A percentile compares a stretch with the other conserved stretches of the same genome.
Evolutionary conservation across 2,113 vertebrate genomes (phyloP).

Genomic region (Pyxicephalus adspersus): DNA sequence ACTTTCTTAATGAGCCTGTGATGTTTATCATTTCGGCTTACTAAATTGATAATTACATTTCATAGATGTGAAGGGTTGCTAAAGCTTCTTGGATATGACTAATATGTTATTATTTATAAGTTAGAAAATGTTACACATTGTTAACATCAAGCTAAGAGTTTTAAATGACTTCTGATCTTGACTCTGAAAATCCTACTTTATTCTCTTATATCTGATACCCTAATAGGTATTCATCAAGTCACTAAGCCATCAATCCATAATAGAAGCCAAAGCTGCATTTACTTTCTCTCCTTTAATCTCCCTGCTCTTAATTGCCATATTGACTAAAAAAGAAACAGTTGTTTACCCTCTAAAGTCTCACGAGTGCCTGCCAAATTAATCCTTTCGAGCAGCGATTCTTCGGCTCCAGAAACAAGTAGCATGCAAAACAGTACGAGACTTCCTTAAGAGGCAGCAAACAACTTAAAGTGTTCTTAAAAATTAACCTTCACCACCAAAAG

Average conservation of each 20-base stretch:
- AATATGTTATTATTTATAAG: slow-evolving; percentile 31
- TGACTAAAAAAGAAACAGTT: slow-evolving; percentile 79
- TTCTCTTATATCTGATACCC: slow-evolving; percentile 57
- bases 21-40: slow-evolving; percentile 7
- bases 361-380: slow-evolving; percentile 76
- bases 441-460: slow-evolving; percentile 61
- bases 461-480: slow-evolving; percentile 55
- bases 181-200: slow-evolving; percentile 55
- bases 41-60: slow-evolving; percentile 34
- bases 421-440: slow-evolving; percentile 68
- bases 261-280: slow-evolving; percentile 72
- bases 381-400: slow-evolving; percentile 73
- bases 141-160: slow-evolving; percentile 48
- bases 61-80: slow-evolving; percentile 8
- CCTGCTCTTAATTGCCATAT: slow-evolving; percentile 75
- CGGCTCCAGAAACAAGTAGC: slow-evolving; percentile 68
- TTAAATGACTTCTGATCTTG: slow-evolving; percentile 57
- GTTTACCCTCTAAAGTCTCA: slow-evolving; percentile 78
- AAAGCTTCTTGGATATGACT: slow-evolving; percentile 23
- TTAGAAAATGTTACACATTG: slow-evolving; percentile 30
- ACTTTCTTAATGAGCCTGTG: slow-evolving; percentile 18
- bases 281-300: slow-evolving; percentile 75
- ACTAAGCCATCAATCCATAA: slow-evolving; percentile 65
- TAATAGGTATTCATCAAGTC: slow-evolving; percentile 67
- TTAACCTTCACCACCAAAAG: slow-evolving; percentile 65